Base-by-base conservation (phyloP, 2,113 vertebrate genomes). In the Todiramphus chloris region DNA sequence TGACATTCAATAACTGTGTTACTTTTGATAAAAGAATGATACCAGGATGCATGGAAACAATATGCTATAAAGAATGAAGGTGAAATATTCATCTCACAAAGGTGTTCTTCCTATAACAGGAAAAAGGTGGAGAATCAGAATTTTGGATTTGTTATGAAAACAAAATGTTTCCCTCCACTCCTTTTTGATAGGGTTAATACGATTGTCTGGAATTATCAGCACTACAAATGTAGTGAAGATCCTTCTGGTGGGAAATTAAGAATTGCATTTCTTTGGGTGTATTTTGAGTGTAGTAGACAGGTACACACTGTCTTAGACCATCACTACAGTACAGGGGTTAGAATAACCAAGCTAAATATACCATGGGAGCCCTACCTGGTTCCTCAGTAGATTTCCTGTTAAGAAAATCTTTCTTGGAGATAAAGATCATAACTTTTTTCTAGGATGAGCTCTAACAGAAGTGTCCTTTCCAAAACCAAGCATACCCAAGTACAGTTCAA, bases 111-210 rank as follows among this genome's bases (percentile, higher is more conserved):
- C 13, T 60, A 16, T 28, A 10, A 8, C 12, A 56, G 5, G 16
- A 81, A 77, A 84, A 63, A 58, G 5, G 2, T 35, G 13, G 88
- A 79, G 44, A 94, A 58, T 23, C 6, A 5, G 27, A 84, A 68
- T 82, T 85, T 37, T 37, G 5, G 6, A 31, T 10, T 85, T 0
- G 10, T 85, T 0, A 51, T 81, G 16, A 83, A 95, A 74, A 1
- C 0, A 4, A 16, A 27, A 44, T 39, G 9, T 30, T 1, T 3
- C 11, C 4, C 6, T 62, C 20, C 28, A 13, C 2, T 77, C 3
- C 8, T 83, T 84, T 70, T 70, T 56, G 12, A 76, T 1, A 64
- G 43, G 43, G 16, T 82, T 39, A 76, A 53, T 68, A 58, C 12
- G 44, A 46, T 78, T 1, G 0, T 68, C 41, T 88, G 37, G 6